A percentile compares a stretch with the other conserved stretches of the same genome.
phyloP scores from a whole-genome alignment of 1,140 invertebrate genomes.

The Copidosoma floridanum region DNA sequence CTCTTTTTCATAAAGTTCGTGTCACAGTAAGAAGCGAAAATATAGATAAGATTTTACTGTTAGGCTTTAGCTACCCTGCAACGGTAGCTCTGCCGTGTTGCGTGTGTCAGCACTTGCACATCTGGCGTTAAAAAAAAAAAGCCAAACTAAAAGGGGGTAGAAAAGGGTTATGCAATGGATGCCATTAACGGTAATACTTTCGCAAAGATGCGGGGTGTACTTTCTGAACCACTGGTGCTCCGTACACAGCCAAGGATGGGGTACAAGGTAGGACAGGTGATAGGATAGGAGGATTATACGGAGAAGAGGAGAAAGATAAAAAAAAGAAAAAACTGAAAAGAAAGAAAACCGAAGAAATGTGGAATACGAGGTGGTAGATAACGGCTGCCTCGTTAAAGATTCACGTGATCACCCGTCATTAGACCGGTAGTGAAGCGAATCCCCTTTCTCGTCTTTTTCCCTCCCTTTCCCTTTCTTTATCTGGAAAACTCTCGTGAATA shows the following conservation, averaged over 20 bases:
- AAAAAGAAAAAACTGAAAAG: background rate
- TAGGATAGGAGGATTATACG: too few relatives aligned
- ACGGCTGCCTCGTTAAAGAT: slow-evolving; percentile 1
- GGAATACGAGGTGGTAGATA: slow-evolving; percentile 1
- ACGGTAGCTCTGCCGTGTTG: too few relatives aligned
- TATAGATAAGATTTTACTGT: too few relatives aligned
- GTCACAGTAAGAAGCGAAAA: too few relatives aligned
- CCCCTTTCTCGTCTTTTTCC: background rate
- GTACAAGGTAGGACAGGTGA: slow-evolving; percentile 31
- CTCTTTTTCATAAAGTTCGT: too few relatives aligned
- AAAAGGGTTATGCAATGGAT: slow-evolving; percentile 18
- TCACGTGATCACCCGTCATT: slow-evolving; percentile 8
- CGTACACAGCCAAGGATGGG: background rate
- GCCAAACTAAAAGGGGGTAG: slow-evolving; percentile 3
- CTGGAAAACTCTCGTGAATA: background rate
- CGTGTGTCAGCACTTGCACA: slow-evolving; percentile 10
- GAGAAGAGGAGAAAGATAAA: background rate
- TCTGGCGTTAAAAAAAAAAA: background rate
- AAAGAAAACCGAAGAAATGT: background rate
- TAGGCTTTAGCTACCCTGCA: slow-evolving; percentile 15
- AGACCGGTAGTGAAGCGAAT: background rate
- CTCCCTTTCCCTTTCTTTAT: too few relatives aligned
- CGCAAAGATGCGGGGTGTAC: slow-evolving; percentile 18
- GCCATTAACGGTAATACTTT: slow-evolving; percentile 24
- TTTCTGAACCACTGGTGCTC: too few relatives aligned